Percentiles rank a stretch among this genome's conserved stretches.
phyloP scores from a whole-genome alignment of 2,888 invertebrate species.

The Meloe dianella region DNA sequence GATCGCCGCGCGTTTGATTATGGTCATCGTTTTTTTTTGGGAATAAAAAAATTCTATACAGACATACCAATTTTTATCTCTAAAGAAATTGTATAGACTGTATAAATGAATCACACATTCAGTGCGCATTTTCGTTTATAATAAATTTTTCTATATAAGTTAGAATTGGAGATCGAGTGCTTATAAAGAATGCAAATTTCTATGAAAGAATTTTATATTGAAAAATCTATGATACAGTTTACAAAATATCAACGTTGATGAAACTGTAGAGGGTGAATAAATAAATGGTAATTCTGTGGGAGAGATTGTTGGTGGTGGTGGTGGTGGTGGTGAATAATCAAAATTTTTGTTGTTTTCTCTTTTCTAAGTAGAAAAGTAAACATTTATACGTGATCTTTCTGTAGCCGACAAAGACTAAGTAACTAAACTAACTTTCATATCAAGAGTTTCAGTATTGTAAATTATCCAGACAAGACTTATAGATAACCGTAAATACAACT shows the following conservation, averaged over 20 bases:
- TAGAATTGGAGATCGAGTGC: neutral
- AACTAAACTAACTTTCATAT: neutral
- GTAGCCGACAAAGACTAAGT: neutral
- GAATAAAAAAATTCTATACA: no score
- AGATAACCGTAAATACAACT: neutral
- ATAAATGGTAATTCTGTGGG: neutral
- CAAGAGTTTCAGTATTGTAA: neutral
- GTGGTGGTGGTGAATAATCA: neutral
- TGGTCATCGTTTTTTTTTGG: no score
- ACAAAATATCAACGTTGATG: slow-evolving; percentile 7
- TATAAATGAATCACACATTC: neutral
- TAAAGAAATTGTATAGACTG: neutral
- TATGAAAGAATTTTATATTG: neutral
- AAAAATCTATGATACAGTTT: neutral
- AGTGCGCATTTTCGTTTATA: neutral
- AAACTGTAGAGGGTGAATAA: slow-evolving; percentile 4
- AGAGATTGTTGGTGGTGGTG: neutral
- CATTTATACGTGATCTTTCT: neutral
- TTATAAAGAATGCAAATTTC: neutral
- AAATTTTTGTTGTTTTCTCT: no score
- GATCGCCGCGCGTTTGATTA: no score
- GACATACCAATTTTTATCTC: neutral
- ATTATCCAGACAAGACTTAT: neutral
- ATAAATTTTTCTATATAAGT: neutral
- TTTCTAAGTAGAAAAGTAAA: neutral